Conservation (phyloP, 1,140 invertebrate genomes). For the Medauroidea extradentata region DNA sequence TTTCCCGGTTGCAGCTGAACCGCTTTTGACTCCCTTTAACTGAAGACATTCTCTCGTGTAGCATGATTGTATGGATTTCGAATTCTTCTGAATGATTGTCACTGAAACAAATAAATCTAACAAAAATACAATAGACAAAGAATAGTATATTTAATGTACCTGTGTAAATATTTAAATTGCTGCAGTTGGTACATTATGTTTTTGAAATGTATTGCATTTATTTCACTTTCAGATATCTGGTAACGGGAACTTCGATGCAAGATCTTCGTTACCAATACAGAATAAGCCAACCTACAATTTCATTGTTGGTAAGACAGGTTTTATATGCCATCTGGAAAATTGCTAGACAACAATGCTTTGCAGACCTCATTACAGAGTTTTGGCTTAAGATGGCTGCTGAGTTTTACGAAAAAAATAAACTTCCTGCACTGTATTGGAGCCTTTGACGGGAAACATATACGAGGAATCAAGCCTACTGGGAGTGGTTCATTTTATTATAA, state of each 20-base stretch:
- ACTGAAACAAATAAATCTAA: too few species aligned
- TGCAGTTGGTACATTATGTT: too few species aligned
- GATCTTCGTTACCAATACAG: neutral
- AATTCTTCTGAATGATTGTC: too few species aligned
- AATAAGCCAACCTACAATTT: neutral
- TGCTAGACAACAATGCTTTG: neutral
- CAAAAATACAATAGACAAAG: too few species aligned
- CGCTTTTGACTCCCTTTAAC: too few species aligned
- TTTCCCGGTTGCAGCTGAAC: too few species aligned
- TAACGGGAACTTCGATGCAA: neutral
- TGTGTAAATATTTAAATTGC: too few species aligned
- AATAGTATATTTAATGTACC: too few species aligned
- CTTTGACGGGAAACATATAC: slow-evolving; percentile 36
- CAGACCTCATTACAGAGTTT: slow-evolving; percentile 2
- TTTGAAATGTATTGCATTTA: too few species aligned
- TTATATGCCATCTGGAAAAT: slow-evolving; percentile 1
- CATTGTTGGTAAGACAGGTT: neutral
- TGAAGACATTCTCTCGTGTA: too few species aligned
- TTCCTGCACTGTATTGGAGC: slow-evolving; percentile 18
- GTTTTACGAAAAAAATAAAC: slow-evolving; percentile 1
- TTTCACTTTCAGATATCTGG: neutral
- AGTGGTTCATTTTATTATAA: slow-evolving; percentile 37
- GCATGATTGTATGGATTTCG: too few species aligned
- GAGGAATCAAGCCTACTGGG: slow-evolving; percentile 19
- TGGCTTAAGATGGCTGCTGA: slow-evolving; percentile 7